A percentile compares a stretch with the other conserved stretches of the same genome.
These are phyloP conservation scores for Opisthocomus hoazin DNA, from an alignment of 2,113 vertebrate species.

Conservation along the genomic window DNA sequence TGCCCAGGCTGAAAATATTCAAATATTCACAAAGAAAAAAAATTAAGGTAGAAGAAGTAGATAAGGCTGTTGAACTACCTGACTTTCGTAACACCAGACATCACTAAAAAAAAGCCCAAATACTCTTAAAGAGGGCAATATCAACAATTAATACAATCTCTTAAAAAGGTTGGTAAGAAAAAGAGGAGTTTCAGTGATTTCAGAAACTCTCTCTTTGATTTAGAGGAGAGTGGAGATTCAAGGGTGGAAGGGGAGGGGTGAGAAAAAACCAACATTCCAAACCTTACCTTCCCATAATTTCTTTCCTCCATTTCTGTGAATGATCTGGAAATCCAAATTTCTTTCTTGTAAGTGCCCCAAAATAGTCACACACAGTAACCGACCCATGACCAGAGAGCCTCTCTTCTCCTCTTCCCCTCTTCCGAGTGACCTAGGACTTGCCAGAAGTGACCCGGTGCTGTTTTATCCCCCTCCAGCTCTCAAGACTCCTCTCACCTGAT, in stretches of 20 bases:
- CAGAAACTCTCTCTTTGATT: not conserved
- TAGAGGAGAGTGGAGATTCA: not conserved
- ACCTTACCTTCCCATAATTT: not conserved
- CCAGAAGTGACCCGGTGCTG: not conserved
- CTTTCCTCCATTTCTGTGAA: not conserved
- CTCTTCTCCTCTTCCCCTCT: not conserved
- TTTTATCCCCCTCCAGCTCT: not conserved
- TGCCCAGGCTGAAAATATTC: not conserved
- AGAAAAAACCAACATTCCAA: not conserved
- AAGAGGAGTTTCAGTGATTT: not conserved
- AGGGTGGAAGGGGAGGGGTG: not conserved
- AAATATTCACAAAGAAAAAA: not conserved
- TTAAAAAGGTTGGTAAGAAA: not conserved
- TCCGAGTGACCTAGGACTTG: not conserved
- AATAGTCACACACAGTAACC: not conserved
- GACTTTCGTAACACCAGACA: not conserved
- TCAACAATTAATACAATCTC: not conserved
- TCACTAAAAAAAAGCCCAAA: not conserved
- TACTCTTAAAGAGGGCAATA: not conserved
- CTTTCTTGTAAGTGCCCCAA: not conserved
- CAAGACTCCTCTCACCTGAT: not conserved
- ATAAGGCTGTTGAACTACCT: not conserved
- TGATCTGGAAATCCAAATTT: not conserved
- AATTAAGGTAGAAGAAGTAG: not conserved
- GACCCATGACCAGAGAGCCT: not conserved